These are phyloP conservation scores for Nanorana parkeri DNA, from an alignment of 2,113 vertebrate genomes.

Conservation along the genomic window DNA sequence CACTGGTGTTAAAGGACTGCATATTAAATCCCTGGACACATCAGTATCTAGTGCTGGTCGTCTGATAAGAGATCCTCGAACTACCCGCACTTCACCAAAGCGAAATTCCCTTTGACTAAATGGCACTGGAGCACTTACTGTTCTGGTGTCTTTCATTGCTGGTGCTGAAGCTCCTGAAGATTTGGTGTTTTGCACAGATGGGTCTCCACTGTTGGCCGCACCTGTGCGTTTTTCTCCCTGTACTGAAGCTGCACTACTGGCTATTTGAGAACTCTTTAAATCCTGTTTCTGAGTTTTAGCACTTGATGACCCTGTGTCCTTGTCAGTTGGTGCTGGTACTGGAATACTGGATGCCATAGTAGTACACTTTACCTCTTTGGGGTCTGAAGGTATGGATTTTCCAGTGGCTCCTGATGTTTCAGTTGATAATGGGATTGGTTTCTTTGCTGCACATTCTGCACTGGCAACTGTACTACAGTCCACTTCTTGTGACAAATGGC, in stretches of 20 bases:
- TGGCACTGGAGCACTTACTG: constrained; percentile 30
- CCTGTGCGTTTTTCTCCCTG: neutral
- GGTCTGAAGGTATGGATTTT: neutral
- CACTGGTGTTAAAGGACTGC: constrained; percentile 18
- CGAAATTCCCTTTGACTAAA: constrained; percentile 13
- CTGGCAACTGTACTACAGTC: neutral
- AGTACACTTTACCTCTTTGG: neutral
- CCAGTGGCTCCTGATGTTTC: neutral
- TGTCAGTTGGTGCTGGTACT: constrained; percentile 9
- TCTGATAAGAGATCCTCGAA: constrained; percentile 51
- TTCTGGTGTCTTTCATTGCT: constrained; percentile 19
- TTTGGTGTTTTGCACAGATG: neutral
- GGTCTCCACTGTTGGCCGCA: neutral
- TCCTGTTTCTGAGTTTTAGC: neutral
- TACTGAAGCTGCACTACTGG: neutral
- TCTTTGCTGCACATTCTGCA: neutral
- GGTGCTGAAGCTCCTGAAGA: constrained; percentile 1
- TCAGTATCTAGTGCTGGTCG: constrained; percentile 50
- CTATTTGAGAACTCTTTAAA: neutral
- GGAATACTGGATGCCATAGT: neutral
- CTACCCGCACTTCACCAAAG: constrained; percentile 37
- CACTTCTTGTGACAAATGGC: neutral
- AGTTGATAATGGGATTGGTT: neutral
- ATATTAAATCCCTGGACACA: constrained; percentile 41
- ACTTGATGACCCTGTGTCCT: neutral